Percentiles rank a stretch among this genome's conserved stretches.
Evolutionary conservation across 2,113 vertebrate genomes (phyloP).

Genomic region (Entelurus aequoreus): DNA sequence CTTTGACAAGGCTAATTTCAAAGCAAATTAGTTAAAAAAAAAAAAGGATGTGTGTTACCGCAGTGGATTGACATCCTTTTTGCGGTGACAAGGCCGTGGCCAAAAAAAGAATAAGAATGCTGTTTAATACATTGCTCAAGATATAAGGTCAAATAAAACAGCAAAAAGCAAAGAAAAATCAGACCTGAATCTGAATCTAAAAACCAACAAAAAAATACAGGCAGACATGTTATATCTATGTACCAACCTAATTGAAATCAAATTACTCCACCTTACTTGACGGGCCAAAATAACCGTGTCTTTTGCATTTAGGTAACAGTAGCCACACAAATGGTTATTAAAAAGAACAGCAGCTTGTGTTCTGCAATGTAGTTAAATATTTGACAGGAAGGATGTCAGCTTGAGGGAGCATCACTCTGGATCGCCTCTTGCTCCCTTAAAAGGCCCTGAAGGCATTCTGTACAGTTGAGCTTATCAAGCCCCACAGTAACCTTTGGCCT

Average conservation of each 20-base stretch:
- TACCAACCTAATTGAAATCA: neutral
- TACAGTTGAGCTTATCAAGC: conserved; percentile 28
- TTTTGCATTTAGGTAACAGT: neutral
- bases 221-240: neutral
- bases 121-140: too few species aligned
- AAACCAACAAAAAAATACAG: neutral
- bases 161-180: too few species aligned
- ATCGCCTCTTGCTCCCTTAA: conserved; percentile 42
- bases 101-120: too few species aligned
- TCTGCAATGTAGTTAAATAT: conserved; percentile 25
- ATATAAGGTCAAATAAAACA: too few species aligned
- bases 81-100: too few species aligned
- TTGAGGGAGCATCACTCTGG: conserved; percentile 24
- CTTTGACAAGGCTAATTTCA: too few species aligned
- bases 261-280: neutral
- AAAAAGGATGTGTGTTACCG: too few species aligned
- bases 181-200: neutral
- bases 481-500: conserved; percentile 34
- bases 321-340: neutral
- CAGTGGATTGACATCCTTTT: too few species aligned
- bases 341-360: conserved; percentile 38
- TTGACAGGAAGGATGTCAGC: conserved; percentile 40
- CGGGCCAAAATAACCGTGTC: neutral
- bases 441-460: conserved; percentile 42
- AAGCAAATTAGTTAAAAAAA: too few species aligned